Conservation (phyloP, 2,888 invertebrate genomes). For the Limnephilus auricula region DNA sequence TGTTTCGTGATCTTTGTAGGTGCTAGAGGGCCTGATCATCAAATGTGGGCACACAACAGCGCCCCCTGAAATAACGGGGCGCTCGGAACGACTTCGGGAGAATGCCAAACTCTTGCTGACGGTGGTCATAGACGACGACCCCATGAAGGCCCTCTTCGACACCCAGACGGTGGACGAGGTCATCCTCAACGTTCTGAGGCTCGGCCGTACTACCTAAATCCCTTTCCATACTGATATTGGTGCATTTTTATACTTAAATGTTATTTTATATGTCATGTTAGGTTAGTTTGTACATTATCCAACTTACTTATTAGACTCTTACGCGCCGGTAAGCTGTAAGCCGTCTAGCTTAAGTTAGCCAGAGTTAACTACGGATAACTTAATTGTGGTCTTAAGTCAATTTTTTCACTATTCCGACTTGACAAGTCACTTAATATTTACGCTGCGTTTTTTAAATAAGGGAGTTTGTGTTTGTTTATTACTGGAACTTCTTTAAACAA, state of each 20-base stretch:
- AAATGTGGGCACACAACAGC: slow-evolving; percentile 87
- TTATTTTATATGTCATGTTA: neutral
- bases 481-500: neutral
- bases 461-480: neutral
- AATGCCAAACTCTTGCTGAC: slow-evolving; percentile 90
- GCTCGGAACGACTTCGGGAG: slow-evolving; percentile 85
- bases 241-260: neutral
- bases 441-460: too few relatives aligned
- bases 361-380: too few relatives aligned
- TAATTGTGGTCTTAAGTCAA: too few relatives aligned
- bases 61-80: slow-evolving; percentile 72
- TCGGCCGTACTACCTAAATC: slow-evolving; percentile 67
- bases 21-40: slow-evolving; percentile 86
- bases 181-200: slow-evolving; percentile 85
- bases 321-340: too few relatives aligned
- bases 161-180: slow-evolving; percentile 94
- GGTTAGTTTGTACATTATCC: neutral
- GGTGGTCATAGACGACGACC: slow-evolving; percentile 89
- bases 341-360: too few relatives aligned
- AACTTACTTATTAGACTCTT: too few relatives aligned
- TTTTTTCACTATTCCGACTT: too few relatives aligned
- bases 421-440: too few relatives aligned
- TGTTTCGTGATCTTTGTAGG: slow-evolving; percentile 58
- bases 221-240: neutral
- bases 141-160: slow-evolving; percentile 87